Evolutionary conservation across 35 echinoderm and acorn worm species (phyloP).

Genomic region (Heliocidaris erythrogramma): DNA sequence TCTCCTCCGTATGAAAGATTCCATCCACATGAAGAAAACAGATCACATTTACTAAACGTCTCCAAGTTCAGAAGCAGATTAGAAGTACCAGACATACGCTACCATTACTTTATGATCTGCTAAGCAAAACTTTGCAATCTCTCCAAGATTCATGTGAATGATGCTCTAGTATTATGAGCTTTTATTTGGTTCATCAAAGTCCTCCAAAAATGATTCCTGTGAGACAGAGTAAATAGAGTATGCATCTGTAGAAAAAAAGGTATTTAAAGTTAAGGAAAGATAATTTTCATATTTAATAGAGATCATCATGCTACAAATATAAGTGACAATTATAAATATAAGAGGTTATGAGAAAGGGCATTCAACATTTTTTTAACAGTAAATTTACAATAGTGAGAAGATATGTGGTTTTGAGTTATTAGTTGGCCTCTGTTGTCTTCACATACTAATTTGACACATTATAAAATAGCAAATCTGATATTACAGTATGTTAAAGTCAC

Average conservation of each 20-base stretch:
- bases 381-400: no score
- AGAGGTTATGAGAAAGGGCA: no score
- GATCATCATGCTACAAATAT: background rate
- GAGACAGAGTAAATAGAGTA: conserved; percentile 95
- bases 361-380: no score
- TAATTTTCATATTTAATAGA: background rate
- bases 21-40: background rate
- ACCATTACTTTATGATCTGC: background rate
- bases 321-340: no score
- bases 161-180: conserved; percentile 34
- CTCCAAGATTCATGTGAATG: no score
- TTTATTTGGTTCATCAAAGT: conserved; percentile 93
- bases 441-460: no score
- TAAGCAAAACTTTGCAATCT: background rate
- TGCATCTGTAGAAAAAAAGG: conserved; percentile 57
- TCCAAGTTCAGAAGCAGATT: background rate
- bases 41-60: background rate
- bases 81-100: background rate
- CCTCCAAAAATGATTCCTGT: conserved; percentile 93
- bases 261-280: background rate
- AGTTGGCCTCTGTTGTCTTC: no score
- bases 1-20: background rate
- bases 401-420: no score
- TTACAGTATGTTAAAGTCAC: no score
- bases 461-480: no score